Conservation (phyloP, 2,797 vertebrate genomes). For the Spinus olivaceus region DNA sequence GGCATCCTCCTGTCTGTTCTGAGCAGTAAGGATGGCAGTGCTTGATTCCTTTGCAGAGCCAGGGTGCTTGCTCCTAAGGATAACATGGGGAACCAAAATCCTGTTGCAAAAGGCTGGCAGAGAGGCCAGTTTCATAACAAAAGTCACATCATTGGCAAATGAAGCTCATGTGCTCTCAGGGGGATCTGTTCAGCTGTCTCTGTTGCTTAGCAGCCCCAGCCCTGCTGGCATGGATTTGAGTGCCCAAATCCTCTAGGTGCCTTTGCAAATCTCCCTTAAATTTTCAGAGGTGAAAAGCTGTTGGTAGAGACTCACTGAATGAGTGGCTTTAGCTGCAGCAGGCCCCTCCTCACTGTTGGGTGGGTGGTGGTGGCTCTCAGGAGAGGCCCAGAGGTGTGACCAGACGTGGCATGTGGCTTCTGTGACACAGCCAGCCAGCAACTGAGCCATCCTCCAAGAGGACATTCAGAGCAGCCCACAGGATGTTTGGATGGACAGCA, state of each 20-base stretch:
- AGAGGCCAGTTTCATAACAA: not conserved
- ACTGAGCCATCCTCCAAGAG: fast-evolving
- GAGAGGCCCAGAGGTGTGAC: not conserved
- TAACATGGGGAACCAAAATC: not conserved
- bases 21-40: not conserved
- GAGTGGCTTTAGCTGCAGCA: not conserved
- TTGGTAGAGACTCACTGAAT: not conserved
- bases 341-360: fast-evolving
- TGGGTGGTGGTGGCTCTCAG: not conserved
- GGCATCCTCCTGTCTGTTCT: not conserved
- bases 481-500: not conserved
- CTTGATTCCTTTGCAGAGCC: not conserved
- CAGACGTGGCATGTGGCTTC: not conserved
- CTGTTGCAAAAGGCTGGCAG: not conserved
- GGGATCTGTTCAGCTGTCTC: not conserved
- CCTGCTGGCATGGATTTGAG: not conserved
- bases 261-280: not conserved
- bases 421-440: not conserved
- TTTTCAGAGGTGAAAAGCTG: not conserved
- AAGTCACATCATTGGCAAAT: not conserved
- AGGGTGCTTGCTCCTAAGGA: not conserved
- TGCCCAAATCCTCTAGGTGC: not conserved
- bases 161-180: not conserved
- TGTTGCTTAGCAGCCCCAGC: not conserved
- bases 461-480: not conserved